Base-by-base conservation (phyloP, 2,113 vertebrate species). In the Ammodytes marinus region DNA sequence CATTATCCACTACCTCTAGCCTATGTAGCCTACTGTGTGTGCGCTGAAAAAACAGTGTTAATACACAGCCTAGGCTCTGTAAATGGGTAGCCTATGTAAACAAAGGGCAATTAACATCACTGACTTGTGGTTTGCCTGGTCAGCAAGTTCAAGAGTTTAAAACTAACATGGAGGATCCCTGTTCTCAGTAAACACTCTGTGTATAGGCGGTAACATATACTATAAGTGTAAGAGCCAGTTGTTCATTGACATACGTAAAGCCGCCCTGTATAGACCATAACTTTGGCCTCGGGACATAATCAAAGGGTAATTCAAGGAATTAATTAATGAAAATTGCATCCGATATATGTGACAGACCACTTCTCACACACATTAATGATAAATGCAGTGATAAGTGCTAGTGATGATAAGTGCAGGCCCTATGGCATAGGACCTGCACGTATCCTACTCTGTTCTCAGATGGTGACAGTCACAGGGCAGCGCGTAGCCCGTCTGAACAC, bases 381-480 rank as follows among this genome's bases (percentile, higher is more conserved):
- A 27, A 27, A 27, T 27, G 27, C 27, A 27, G 27, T 1, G 27
- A 27, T 27, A 27, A 27, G 27, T 27, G 27, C 27, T 27, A 27
- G 27, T 27, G 27, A 27, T 27, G 27, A 27, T 27, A 27, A 27
- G 35, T 49, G 53, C 0, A 52, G 46, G 63, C 40, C 54, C 27
- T 27, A 27, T 27, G 27, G 27, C 27, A 10, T 9, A 19, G 7
- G 35, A 54, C 14, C 60, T 8, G 46, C 52, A 84, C 50, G 73
- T 72, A 84, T 73, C 59, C 42, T 67, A 46, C 42, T 87, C 85
- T 27, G 27, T 72, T 63, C 64, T 42, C 54, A 80, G 68, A 78
- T 72, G 55, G 77, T 79, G 79, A 84, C 69, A 78, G 77, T 79
- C 77, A 84, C 69, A 78, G 74, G 75, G 67, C 46, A 66, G 77